Evolutionary conservation across 2,888 invertebrate genomes (phyloP).

Genomic region (Synanthedon andrenaeformis): DNA sequence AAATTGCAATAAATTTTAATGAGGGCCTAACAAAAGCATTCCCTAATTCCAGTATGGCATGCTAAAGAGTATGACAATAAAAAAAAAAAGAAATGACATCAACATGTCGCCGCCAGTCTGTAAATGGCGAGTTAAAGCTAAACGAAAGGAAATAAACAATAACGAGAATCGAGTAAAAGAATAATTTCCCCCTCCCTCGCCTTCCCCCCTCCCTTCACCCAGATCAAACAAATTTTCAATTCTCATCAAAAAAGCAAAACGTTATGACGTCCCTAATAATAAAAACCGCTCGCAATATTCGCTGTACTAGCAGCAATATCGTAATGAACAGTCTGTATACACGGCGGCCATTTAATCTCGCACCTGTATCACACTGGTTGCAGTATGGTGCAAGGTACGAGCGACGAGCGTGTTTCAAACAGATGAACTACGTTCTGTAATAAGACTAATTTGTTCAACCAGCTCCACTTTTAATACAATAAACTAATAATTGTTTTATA

Average conservation of each 20-base stretch:
- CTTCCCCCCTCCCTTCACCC: constrained; percentile 17
- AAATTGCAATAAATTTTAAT: too few relatives aligned
- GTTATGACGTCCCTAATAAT: constrained; percentile 64
- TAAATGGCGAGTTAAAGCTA: not conserved
- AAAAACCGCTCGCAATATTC: constrained; percentile 59
- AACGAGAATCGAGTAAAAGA: constrained; percentile 19
- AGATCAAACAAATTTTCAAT: constrained; percentile 65
- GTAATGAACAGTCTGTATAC: constrained; percentile 68
- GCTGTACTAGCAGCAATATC: constrained; percentile 62
- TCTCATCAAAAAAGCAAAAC: constrained; percentile 65
- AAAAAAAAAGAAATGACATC: not conserved
- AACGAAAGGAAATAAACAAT: constrained; percentile 31
- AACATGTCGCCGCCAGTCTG: not conserved
- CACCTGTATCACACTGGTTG: constrained; percentile 63
- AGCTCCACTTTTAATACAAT: too few relatives aligned
- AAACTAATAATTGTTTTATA: too few relatives aligned
- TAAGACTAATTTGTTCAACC: too few relatives aligned
- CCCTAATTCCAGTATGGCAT: too few relatives aligned
- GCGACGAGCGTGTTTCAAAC: constrained; percentile 5
- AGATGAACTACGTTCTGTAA: constrained; percentile 5
- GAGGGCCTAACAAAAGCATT: too few relatives aligned
- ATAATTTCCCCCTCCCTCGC: constrained; percentile 8
- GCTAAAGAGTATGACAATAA: not conserved
- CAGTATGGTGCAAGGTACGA: constrained; percentile 10
- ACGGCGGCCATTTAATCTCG: constrained; percentile 66